Evolutionary conservation across 2,113 vertebrate species (phyloP), one percentile per base, ranked within the genome.

Genomic region (Morone saxatilis): DNA sequence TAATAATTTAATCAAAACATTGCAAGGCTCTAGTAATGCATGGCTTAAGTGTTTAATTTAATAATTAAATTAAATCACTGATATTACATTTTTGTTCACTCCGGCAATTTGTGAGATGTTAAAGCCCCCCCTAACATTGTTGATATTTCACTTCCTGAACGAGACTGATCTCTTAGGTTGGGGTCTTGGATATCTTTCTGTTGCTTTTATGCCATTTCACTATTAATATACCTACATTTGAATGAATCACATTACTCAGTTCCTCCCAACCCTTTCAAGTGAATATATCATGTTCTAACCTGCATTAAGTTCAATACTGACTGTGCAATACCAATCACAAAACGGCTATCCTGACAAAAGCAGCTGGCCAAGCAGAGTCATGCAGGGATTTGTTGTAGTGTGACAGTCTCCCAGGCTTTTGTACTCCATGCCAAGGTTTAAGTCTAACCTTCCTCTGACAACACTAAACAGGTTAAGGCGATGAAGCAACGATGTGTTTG

Each of bases 331-430:
- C 63, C 25, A 40, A 72, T 84, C 65, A 43, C 65, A 74, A 72
- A 74, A 51, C 41, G 0, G 20, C 36, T 4, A 50, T 51, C 69
- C 45, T n/a, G 40, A 86, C 51, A 82, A 89, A 88, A 86, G 81
- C 76, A 72, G 71, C 56, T 40, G 81, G 70, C 38, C 74, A 36
- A 69, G 86, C 74, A 70, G 57, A 86, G 81, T 83, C 84, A 76
- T 76, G 81, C 78, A 79, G 85, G 74, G 70, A 82, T 81, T 77
- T 85, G 75, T 82, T 87, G 19, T 62, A 47, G 67, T 74, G 83
- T 71, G 74, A 81, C 76, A 25, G 40, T 84, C 54, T 87, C 53
- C 7, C n/a, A 59, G 65, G 67, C 82, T 81, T 87, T 89, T 91
- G 59, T 86, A 82, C 47, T 70, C 36, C 50, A 11, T 79, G 77